Conservation (phyloP, 2,113 vertebrate species). For the Tupaia tana region DNA sequence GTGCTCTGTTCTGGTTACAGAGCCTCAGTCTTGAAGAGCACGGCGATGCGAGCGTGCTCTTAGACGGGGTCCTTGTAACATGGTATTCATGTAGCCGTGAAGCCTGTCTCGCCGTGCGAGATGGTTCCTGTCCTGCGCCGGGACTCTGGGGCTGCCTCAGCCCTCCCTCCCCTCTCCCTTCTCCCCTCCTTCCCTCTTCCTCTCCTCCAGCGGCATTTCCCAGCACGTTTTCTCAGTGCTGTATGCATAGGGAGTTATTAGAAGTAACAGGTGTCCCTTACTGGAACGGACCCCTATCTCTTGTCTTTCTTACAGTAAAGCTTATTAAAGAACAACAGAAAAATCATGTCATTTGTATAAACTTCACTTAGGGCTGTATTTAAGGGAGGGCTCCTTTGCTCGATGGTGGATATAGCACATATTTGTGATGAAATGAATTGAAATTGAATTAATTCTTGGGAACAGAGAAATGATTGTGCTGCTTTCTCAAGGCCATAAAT, state of each 20-base stretch:
- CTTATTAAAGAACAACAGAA: not conserved
- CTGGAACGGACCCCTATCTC: not conserved
- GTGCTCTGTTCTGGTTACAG: fast-evolving
- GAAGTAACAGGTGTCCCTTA: not conserved
- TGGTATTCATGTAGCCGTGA: not conserved
- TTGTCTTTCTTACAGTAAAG: not conserved
- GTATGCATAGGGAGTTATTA: not conserved
- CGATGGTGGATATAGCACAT: not conserved
- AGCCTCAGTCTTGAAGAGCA: not conserved
- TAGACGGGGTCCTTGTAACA: not conserved
- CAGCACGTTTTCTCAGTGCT: not conserved
- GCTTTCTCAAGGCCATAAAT: not conserved
- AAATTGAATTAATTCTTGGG: not conserved
- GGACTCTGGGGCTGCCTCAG: fast-evolving
- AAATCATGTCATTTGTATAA: not conserved
- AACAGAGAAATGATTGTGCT: not conserved
- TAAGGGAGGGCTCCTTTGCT: not conserved
- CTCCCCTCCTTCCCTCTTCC: not conserved
- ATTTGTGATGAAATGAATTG: not conserved
- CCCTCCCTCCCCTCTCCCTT: fast-evolving
- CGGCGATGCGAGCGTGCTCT: too few relatives aligned
- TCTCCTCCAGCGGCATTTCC: too few relatives aligned
- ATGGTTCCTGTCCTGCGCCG: fast-evolving
- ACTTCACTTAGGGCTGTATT: not conserved
- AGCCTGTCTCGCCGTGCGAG: not conserved